Percentiles rank a stretch among this genome's conserved stretches.
Conservation (phyloP, 92 coral and sea anemone genomes). For the Palythoa grandis region DNA sequence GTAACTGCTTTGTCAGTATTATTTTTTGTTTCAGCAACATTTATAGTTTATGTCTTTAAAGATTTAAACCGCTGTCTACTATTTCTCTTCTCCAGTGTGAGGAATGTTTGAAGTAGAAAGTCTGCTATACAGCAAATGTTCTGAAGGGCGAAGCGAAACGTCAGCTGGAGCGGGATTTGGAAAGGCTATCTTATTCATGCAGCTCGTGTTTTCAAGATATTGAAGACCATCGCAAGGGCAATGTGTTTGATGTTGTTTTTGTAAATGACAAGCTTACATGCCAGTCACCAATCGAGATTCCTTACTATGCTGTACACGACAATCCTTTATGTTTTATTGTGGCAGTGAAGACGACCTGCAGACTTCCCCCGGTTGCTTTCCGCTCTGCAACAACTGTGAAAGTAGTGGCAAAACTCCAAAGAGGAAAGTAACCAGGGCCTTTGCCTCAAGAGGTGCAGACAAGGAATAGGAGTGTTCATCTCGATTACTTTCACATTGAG, state of each 20-base stretch:
- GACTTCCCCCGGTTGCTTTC: constrained; percentile 40
- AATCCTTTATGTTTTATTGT: background rate
- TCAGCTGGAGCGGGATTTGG: constrained; percentile 45
- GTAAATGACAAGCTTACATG: constrained; percentile 29
- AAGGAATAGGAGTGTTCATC: constrained; percentile 14
- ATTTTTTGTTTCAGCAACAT: constrained; percentile 11
- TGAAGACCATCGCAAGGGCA: too few relatives aligned
- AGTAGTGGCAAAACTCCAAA: constrained; percentile 28
- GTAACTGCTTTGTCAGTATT: constrained; percentile 20
- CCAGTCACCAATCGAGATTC: constrained; percentile 17
- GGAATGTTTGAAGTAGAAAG: constrained; percentile 51
- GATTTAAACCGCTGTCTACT: constrained; percentile 5
- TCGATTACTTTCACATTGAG: too few relatives aligned
- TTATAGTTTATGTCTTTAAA: constrained; percentile 12
- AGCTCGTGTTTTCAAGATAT: background rate
- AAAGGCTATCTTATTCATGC: constrained; percentile 41
- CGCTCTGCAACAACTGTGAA: constrained; percentile 27
- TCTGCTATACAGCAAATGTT: constrained; percentile 31
- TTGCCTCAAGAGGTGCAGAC: constrained; percentile 24
- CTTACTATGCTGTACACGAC: constrained; percentile 20
- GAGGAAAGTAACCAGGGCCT: constrained; percentile 30
- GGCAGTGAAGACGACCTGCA: constrained; percentile 11
- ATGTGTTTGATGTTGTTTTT: background rate
- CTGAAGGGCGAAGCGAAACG: constrained; percentile 29
- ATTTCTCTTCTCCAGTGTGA: constrained; percentile 51